phyloP scores from a whole-genome alignment of 2,888 invertebrate species.

The Diloba caeruleocephala region DNA sequence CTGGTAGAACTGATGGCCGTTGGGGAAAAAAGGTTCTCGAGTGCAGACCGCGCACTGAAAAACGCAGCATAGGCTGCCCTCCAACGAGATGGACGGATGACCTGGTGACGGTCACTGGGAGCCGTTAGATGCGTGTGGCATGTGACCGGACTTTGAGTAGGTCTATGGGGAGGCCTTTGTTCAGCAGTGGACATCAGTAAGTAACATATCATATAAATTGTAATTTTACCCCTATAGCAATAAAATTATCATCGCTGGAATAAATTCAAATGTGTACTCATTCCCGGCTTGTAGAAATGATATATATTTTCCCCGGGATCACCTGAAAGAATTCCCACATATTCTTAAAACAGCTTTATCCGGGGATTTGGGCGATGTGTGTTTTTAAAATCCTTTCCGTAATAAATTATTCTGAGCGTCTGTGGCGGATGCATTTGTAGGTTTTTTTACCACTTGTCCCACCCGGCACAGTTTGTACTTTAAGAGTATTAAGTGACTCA shows the following conservation, averaged over 20 bases:
- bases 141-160: too few species aligned
- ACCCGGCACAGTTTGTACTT: slow-evolving; percentile 55
- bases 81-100: too few species aligned
- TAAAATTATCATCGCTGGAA: slow-evolving; percentile 26
- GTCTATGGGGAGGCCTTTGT: too few species aligned
- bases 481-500: slow-evolving; percentile 33
- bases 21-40: too few species aligned
- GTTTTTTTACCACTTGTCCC: slow-evolving; percentile 66
- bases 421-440: slow-evolving; percentile 73
- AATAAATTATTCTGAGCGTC: slow-evolving; percentile 83
- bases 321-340: slow-evolving; percentile 83
- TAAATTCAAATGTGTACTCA: slow-evolving; percentile 45
- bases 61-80: too few species aligned
- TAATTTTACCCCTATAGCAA: slow-evolving; percentile 7
- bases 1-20: too few species aligned
- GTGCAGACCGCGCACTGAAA: too few species aligned
- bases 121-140: too few species aligned
- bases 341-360: slow-evolving; percentile 83
- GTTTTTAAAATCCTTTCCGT: slow-evolving; percentile 85
- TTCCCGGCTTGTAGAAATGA: slow-evolving; percentile 51
- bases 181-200: too few species aligned
- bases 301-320: slow-evolving; percentile 68
- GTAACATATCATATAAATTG: too few species aligned
- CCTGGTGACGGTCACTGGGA: too few species aligned
- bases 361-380: slow-evolving; percentile 77